Conservation (phyloP, 1,140 invertebrate species). For the Bathynomus jamesi region DNA sequence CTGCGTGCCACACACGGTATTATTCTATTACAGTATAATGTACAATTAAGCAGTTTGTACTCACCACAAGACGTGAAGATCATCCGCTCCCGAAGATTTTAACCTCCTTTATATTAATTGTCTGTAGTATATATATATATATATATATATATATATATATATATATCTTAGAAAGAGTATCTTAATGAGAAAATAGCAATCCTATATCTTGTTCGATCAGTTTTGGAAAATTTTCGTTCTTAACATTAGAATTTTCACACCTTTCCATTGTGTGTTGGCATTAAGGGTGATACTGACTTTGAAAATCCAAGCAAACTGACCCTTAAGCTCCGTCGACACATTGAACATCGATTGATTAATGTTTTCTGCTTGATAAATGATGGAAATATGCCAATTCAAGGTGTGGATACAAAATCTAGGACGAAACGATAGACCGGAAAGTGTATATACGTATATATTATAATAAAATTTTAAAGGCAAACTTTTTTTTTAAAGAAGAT, state of each 20-base stretch:
- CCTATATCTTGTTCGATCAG: not conserved
- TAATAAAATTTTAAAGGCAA: too few relatives aligned
- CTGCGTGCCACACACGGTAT: too few relatives aligned
- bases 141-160: not conserved
- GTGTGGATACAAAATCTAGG: not conserved
- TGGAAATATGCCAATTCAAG: conserved; percentile 1
- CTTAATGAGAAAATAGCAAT: not conserved
- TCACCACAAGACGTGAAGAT: too few relatives aligned
- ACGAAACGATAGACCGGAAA: not conserved
- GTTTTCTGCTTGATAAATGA: conserved; percentile 1
- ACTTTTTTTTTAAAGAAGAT: too few relatives aligned
- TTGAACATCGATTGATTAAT: conserved; percentile 1
- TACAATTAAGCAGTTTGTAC: too few relatives aligned
- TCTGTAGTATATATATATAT: too few relatives aligned
- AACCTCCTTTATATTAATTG: too few relatives aligned
- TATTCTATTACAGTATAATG: too few relatives aligned
- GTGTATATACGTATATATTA: not conserved
- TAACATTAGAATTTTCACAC: not conserved
- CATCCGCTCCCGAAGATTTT: too few relatives aligned
- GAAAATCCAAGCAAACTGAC: not conserved
- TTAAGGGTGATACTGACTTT: not conserved
- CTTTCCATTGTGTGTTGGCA: not conserved
- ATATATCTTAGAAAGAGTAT: not conserved
- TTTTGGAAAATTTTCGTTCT: not conserved
- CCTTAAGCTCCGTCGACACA: not conserved